phyloP scores from a whole-genome alignment of 2,797 vertebrate species.

The Anabacerthia variegaticeps region DNA sequence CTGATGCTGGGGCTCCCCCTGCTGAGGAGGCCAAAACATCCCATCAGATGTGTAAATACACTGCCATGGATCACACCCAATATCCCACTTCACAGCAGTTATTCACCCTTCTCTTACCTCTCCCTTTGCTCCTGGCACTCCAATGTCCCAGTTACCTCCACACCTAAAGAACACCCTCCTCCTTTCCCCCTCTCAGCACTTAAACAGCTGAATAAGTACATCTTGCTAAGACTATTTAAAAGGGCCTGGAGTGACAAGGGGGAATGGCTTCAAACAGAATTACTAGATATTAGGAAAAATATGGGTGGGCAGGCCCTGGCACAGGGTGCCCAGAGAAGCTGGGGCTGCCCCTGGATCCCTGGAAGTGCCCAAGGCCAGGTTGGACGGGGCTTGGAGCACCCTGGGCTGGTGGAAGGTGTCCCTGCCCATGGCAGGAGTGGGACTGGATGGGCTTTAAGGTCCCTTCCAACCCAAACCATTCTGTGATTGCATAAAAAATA shows the following conservation, averaged over 20 bases:
- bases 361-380: rapidly evolving
- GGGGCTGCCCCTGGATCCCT: not conserved
- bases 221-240: not conserved
- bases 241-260: not conserved
- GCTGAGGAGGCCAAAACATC: conserved; percentile 26
- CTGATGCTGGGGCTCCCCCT: conserved; percentile 59
- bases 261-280: too few relatives aligned
- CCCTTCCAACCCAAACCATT: not conserved
- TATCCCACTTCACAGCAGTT: not conserved
- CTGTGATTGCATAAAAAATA: not conserved
- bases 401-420: not conserved
- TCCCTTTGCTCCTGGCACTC: not conserved
- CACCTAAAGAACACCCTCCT: not conserved
- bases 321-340: not conserved
- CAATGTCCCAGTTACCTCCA: not conserved
- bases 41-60: not conserved
- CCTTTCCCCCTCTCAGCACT: not conserved
- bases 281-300: not conserved
- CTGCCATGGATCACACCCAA: not conserved
- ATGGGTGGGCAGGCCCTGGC: not conserved
- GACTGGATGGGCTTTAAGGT: not conserved
- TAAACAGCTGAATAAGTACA: not conserved
- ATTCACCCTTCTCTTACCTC: not conserved
- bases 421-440: not conserved
- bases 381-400: not conserved